Percentiles rank a stretch among this genome's conserved stretches.
Conservation (phyloP, 2,113 vertebrate species). For the Cyrtonyx montezumae region DNA sequence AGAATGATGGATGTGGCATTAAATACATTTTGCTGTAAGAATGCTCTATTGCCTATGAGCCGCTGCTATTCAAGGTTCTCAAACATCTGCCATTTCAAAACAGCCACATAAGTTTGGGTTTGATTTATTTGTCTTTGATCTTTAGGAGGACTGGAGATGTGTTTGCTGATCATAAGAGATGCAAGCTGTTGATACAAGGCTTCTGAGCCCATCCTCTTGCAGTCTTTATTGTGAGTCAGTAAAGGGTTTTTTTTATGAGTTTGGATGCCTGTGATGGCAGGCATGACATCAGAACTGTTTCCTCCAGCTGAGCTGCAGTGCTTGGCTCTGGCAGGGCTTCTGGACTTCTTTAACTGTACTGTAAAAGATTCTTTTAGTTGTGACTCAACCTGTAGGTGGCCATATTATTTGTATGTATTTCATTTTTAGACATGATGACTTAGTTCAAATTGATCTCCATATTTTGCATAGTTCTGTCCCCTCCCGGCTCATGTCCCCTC, state of each 20-base stretch:
- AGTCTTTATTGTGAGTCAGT: neutral
- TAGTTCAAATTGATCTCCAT: neutral
- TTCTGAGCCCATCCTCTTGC: neutral
- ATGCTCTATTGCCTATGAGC: neutral
- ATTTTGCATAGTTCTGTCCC: neutral
- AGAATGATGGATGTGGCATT: neutral
- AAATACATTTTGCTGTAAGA: neutral
- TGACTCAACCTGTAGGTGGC: neutral
- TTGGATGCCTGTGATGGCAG: neutral
- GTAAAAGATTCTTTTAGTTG: neutral
- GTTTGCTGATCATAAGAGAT: neutral
- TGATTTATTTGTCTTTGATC: neutral
- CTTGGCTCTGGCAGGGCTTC: neutral
- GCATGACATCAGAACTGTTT: neutral
- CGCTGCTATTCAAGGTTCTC: neutral
- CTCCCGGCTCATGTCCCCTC: neutral
- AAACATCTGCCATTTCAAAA: neutral
- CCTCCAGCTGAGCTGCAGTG: neutral
- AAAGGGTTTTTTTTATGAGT: neutral
- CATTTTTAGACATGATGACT: neutral
- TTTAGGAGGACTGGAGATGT: neutral
- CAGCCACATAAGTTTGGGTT: neutral
- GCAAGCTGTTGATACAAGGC: no score
- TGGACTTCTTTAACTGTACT: neutral
- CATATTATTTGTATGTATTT: neutral